Evolutionary conservation across 2,888 invertebrate genomes (phyloP).

Genomic region (Serrognathus titanus): DNA sequence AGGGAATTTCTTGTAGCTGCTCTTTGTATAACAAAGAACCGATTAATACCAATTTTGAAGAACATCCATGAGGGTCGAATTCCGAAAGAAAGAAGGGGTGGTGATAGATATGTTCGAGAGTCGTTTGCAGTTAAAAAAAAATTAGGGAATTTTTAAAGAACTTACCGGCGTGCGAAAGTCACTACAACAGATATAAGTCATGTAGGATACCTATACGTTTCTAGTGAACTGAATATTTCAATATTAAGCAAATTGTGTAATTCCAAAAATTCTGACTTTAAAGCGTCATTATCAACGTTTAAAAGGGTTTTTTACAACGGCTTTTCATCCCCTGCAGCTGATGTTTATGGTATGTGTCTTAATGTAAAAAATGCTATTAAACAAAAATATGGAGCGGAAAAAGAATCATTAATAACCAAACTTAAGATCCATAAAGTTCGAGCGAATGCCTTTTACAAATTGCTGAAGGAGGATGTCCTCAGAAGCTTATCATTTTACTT

Average conservation of each 20-base stretch:
- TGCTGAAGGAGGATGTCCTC: constrained; percentile 7
- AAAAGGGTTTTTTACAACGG: constrained; percentile 8
- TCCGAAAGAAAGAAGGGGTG: constrained; percentile 8
- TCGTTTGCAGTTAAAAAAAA: constrained; percentile 1
- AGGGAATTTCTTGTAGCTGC: no score
- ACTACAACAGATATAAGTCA: no score
- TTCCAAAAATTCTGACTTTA: no score
- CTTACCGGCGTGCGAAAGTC: no score
- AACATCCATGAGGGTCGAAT: neutral
- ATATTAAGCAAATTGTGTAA: no score
- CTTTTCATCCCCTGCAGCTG: constrained; percentile 5
- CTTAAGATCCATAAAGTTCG: constrained; percentile 4
- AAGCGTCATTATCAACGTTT: constrained; percentile 6
- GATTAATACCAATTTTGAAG: no score
- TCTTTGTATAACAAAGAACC: no score
- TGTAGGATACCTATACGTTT: no score
- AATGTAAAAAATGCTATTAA: constrained; percentile 8
- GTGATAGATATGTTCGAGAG: constrained; percentile 1
- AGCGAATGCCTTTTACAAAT: no score
- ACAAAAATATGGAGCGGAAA: constrained; percentile 3
- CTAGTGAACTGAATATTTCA: no score
- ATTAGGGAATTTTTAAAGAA: constrained; percentile 8
- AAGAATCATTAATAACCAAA: no score
- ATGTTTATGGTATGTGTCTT: constrained; percentile 1
- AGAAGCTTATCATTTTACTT: constrained; percentile 6